phyloP scores from a whole-genome alignment of 2,888 invertebrate species.

The Cephus spinipes region DNA sequence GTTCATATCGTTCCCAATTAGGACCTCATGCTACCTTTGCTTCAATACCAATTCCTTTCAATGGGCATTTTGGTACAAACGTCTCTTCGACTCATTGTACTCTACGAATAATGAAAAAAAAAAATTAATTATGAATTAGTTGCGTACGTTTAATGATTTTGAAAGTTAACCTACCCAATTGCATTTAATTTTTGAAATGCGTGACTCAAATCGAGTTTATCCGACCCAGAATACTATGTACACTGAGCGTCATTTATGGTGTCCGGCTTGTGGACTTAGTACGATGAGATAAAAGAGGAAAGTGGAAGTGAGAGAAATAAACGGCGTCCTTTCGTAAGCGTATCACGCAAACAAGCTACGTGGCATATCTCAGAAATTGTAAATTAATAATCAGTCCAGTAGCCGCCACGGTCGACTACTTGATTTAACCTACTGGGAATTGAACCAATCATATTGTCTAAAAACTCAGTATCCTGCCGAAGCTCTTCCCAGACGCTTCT shows the following conservation, averaged over 20 bases:
- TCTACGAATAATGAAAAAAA: slow-evolving; percentile 59
- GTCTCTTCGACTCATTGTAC: slow-evolving; percentile 77
- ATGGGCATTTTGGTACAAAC: slow-evolving; percentile 75
- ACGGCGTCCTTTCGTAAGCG: no score
- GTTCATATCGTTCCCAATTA: slow-evolving; percentile 92
- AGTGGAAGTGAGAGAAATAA: no score
- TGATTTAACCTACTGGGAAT: no score
- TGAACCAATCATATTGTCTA: no score
- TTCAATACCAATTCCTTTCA: slow-evolving; percentile 80
- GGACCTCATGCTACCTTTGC: slow-evolving; percentile 71
- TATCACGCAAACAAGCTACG: no score
- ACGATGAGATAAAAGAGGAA: no score
- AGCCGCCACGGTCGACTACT: no score
- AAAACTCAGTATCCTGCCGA: no score
- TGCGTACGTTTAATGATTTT: background rate
- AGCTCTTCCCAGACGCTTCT: no score
- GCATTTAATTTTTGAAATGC: slow-evolving; percentile 80
- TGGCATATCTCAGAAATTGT: no score
- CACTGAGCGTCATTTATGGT: slow-evolving; percentile 78
- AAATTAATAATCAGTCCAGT: no score
- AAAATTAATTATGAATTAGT: background rate
- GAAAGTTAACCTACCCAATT: slow-evolving; percentile 70
- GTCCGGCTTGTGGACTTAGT: no score
- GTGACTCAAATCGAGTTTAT: slow-evolving; percentile 83
- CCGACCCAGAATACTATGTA: slow-evolving; percentile 79